These are phyloP conservation scores for Sorex fumeus DNA, from an alignment of 2,113 vertebrate species.

Conservation along the genomic window DNA sequence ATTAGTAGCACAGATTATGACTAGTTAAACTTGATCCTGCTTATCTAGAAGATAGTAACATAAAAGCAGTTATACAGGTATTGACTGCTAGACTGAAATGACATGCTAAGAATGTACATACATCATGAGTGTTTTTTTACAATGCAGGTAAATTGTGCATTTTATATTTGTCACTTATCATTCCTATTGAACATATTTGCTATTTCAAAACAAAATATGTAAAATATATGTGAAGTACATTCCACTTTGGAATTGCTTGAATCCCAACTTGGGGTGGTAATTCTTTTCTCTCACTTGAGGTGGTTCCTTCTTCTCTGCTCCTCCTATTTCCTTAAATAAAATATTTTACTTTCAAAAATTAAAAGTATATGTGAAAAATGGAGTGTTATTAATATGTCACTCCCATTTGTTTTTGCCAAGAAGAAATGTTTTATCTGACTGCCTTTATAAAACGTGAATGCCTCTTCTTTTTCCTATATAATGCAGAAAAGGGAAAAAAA, in stretches of 20 bases:
- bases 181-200: neutral
- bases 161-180: constrained; percentile 28
- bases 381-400: constrained; percentile 11
- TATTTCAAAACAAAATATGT: neutral
- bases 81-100: constrained; percentile 54
- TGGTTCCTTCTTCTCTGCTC: too few species aligned
- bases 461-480: neutral
- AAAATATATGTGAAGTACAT: too few species aligned
- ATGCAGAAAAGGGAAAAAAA: constrained; percentile 28
- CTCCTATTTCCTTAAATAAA: too few species aligned
- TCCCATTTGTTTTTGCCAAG: constrained; percentile 34
- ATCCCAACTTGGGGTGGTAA: too few species aligned
- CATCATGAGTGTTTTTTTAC: neutral
- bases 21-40: constrained; percentile 32
- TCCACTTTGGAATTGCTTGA: too few species aligned
- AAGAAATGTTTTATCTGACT: constrained; percentile 4
- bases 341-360: neutral
- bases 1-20: too few species aligned
- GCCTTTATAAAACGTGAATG: neutral
- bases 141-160: neutral
- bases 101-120: neutral
- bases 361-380: constrained; percentile 35
- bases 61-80: neutral
- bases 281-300: too few species aligned
- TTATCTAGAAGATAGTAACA: constrained; percentile 44